These are phyloP conservation scores for Phenganax stokvisi DNA, from an alignment of 92 coral and sea anemone species.

Conservation along the genomic window DNA sequence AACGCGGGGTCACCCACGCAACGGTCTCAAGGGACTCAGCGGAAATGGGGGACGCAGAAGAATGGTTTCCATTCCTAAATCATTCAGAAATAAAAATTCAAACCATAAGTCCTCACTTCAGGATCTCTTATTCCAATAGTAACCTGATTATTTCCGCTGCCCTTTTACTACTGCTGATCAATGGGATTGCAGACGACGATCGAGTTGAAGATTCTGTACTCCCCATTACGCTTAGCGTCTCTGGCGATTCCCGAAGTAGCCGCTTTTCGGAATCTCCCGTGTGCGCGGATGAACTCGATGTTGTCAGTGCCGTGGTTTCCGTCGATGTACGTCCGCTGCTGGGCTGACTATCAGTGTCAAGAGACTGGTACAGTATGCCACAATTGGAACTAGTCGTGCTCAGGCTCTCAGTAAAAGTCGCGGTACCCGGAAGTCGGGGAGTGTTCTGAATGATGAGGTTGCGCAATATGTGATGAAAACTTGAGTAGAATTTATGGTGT, in stretches of 20 bases:
- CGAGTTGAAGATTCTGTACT: constrained; percentile 20
- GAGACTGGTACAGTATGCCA: constrained; percentile 84
- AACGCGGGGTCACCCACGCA: constrained; percentile 80
- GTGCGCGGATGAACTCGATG: constrained; percentile 24
- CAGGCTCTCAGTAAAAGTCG: constrained; percentile 78
- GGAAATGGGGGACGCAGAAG: constrained; percentile 16
- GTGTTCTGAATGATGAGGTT: constrained; percentile 42
- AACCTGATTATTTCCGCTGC: constrained; percentile 4
- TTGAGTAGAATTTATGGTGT: constrained; percentile 73
- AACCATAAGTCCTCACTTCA: neutral
- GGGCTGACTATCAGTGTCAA: constrained; percentile 40
- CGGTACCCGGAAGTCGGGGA: constrained; percentile 44
- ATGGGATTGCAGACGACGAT: constrained; percentile 18
- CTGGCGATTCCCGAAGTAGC: constrained; percentile 13
- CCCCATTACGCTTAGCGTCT: neutral
- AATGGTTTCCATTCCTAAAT: constrained; percentile 23
- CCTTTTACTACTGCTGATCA: constrained; percentile 13
- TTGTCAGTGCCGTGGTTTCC: constrained; percentile 20
- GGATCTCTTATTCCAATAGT: neutral
- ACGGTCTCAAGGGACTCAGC: constrained; percentile 31
- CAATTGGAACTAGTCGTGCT: constrained; percentile 72
- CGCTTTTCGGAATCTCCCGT: constrained; percentile 30
- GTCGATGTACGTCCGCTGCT: constrained; percentile 15
- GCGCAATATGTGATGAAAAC: constrained; percentile 55
- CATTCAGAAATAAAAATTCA: neutral